phyloP scores from a whole-genome alignment of 2,113 vertebrate species.

The Cyrtonyx montezumae region DNA sequence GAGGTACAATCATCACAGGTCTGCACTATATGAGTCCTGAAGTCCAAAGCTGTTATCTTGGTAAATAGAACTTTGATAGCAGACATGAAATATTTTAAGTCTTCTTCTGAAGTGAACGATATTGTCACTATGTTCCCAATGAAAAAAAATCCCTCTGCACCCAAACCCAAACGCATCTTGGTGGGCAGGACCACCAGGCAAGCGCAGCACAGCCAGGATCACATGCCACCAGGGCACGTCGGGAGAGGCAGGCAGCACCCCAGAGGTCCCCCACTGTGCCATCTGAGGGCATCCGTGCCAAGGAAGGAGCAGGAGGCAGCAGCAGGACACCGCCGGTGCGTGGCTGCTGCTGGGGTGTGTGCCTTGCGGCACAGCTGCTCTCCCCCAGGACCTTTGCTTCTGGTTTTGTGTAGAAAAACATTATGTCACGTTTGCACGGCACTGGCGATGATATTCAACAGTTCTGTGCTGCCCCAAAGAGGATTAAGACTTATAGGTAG shows the following conservation, averaged over 20 bases:
- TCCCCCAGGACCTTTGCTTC: not conserved
- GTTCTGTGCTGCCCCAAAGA: not conserved
- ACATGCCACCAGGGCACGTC: not conserved
- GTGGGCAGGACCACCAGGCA: not conserved
- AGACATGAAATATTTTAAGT: not conserved
- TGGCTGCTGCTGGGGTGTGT: not conserved
- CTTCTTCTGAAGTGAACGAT: not conserved
- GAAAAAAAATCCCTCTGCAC: not conserved
- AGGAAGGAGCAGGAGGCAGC: not conserved
- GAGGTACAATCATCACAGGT: not conserved
- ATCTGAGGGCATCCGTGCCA: not conserved
- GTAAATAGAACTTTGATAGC: conserved; percentile 17
- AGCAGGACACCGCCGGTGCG: not conserved
- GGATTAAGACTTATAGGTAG: not conserved
- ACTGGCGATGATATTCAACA: not conserved
- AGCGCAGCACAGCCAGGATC: not conserved
- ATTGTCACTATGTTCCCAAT: conserved; percentile 33
- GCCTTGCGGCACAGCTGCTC: not conserved
- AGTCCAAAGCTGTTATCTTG: not conserved
- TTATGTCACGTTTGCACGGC: rapidly evolving
- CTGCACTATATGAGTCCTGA: not conserved
- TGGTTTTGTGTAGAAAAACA: not conserved
- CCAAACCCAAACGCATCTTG: conserved; percentile 22
- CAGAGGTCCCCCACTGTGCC: too few species aligned
- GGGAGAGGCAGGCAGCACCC: not conserved